Conservation (phyloP, 2,888 invertebrate species). For the Lobophora halterata region DNA sequence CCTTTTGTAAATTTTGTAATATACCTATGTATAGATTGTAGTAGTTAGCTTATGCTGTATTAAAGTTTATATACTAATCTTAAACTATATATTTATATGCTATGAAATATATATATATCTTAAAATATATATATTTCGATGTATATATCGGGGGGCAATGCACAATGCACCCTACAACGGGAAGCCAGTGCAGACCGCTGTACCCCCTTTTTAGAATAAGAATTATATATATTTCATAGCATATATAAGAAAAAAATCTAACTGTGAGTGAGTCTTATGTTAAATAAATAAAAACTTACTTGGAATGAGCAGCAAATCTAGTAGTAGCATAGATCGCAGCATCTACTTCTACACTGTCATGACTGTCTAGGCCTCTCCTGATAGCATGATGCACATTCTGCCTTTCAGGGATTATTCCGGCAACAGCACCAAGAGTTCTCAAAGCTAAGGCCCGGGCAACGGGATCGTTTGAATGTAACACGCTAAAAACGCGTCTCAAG, state of each 20-base stretch:
- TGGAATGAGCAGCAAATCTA: constrained; percentile 96
- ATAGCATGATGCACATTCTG: constrained; percentile 98
- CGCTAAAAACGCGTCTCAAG: constrained; percentile 93
- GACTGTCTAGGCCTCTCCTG: constrained; percentile 93
- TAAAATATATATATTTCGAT: no score
- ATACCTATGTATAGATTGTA: no score
- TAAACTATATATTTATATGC: no score
- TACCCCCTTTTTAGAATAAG: no score
- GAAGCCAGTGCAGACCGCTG: no score
- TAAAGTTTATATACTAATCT: no score
- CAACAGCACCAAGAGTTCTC: constrained; percentile 94
- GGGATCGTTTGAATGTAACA: constrained; percentile 98
- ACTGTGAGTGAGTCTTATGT: background rate
- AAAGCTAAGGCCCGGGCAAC: constrained; percentile 95
- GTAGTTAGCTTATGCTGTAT: no score
- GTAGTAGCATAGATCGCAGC: constrained; percentile 97
- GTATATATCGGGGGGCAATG: no score
- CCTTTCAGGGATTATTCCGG: constrained; percentile 95
- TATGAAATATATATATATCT: no score
- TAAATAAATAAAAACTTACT: constrained; percentile 71
- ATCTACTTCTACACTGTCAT: constrained; percentile 96
- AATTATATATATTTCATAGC: no score
- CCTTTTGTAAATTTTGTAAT: no score
- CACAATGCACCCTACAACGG: no score
- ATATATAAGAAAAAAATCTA: background rate